These are phyloP conservation scores for Paralichthys olivaceus DNA, from an alignment of 2,113 vertebrate species.

Conservation along the genomic window DNA sequence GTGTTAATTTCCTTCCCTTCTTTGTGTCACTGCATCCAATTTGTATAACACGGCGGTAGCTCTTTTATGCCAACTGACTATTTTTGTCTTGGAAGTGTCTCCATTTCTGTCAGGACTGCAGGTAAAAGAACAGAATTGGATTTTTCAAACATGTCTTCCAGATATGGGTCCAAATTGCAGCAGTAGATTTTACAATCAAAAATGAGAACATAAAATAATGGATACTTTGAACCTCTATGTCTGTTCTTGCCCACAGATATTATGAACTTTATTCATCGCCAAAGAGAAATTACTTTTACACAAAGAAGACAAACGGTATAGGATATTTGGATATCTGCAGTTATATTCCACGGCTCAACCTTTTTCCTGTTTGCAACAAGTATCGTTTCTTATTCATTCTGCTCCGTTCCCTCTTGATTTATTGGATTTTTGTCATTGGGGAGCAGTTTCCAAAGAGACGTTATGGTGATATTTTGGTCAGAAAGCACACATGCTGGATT, in stretches of 20 bases:
- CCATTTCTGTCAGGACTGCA: not conserved
- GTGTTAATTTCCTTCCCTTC: not conserved
- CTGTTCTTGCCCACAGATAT: not conserved
- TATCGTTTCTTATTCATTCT: not conserved
- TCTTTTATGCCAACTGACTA: not conserved
- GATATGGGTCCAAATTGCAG: not conserved
- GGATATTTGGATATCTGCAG: slow-evolving; percentile 5
- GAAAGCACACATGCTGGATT: slow-evolving; percentile 16
- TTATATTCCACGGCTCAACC: not conserved
- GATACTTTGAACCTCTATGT: not conserved
- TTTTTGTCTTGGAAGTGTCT: not conserved
- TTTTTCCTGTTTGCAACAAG: not conserved
- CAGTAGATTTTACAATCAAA: not conserved
- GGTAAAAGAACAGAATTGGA: not conserved
- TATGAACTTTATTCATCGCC: not conserved
- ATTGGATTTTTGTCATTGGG: not conserved
- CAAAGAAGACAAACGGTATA: not conserved
- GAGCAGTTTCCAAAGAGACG: slow-evolving; percentile 4
- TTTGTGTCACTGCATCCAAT: not conserved
- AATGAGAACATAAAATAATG: not conserved
- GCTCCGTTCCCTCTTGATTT: not conserved
- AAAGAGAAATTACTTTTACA: not conserved
- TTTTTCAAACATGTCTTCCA: not conserved
- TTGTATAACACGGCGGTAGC: not conserved
- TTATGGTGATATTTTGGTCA: slow-evolving; percentile 25